Evolutionary conservation across 2,113 vertebrate genomes (phyloP), one percentile per base, ranked within the genome.

Genomic region (Sturnira hondurensis): DNA sequence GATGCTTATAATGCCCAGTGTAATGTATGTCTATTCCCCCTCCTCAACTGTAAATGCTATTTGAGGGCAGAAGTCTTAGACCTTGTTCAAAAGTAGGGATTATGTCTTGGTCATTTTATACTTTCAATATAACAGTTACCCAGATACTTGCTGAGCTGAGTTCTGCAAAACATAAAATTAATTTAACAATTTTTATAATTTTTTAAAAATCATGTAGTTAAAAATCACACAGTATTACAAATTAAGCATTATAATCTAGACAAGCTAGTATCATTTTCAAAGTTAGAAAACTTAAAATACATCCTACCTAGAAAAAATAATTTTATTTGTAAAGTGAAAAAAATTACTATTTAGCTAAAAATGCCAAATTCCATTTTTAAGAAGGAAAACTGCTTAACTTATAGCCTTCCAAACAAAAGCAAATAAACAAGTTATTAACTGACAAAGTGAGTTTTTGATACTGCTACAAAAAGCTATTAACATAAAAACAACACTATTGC

Each of bases 241-340:
- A 70, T 73, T 77, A 71, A 96, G 65, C 22, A 52, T 71, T 24
- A 71, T 20, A 81, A 43, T 80, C 74, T 54, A 58, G 22, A 52
- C 77, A 56, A 63, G 22, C 28, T 50, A 73, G 47, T 7, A 68
- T 86, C 50, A 78, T 85, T 93, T 95, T 89, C 45, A 94, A 94
- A 91, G 85, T 61, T 1, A 96, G 43, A 87, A 90, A 90, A 90
- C 13, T 84, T 17, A 83, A 78, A 94, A 83, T 78, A 88, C 24
- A 92, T 47, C 50, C 45, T 74, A 86, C 1, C 45, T n/a, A 78
- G 28, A 93, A 90, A 84, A 89, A 94, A 43, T 77, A 83, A 16
- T 54, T 93, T 91, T 93, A 90, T 84, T 92, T 93, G 94, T 67
- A 81, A 93, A 95, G 28, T 74, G 52, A 68, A 92, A 77, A 91